Base-by-base conservation (phyloP, 1,140 invertebrate genomes). In the Lethrus apterus region DNA sequence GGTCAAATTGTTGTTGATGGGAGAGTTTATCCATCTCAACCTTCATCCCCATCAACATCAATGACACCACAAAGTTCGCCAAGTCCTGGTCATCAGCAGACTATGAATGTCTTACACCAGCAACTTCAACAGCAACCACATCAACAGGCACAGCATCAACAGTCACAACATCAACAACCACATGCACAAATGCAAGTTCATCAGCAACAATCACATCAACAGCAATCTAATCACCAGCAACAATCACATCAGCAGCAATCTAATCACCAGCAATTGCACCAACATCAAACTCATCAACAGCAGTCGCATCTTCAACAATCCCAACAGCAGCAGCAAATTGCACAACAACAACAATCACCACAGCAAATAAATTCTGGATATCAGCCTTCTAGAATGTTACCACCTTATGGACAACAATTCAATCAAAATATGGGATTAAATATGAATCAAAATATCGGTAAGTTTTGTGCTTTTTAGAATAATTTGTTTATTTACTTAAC, bases 1-100 rank as follows among this genome's bases (percentile, higher is more conserved):
- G 84, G 84, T 34, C 79, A 77, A 32, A 84, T 88, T 50, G 79
- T 86, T 1, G 84, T 87, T 10, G 84, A 87, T 69, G 84, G 84
- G 29, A 75, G 83, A 59, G 74, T 79, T 41, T 79, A 79, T 64
- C 60, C 64, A 11, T 52, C 60, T 3, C 59, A 70, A 58, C 60
- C 68, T 31, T 63, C 70, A 48, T 73, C 71, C 23, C 70, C 70
- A 23, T 43, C 60, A 18, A 64, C 62, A 45, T 64, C 66, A 10
- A 62, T 63, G 3, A 67, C 65, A 23, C 70, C 68, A 23, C 57
- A 58, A 64, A 51, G 62, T 57, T 40, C 69, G 54, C 13, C 67
- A 47, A 29, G 54, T 64, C 51, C 69, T 4, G 56, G 54, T 2
- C 67, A 68, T 46, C 65, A 64, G 56, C 63, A 58, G 49, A 66